Conservation (phyloP, 2,888 invertebrate genomes). For the Trissolcus brochymenae region DNA sequence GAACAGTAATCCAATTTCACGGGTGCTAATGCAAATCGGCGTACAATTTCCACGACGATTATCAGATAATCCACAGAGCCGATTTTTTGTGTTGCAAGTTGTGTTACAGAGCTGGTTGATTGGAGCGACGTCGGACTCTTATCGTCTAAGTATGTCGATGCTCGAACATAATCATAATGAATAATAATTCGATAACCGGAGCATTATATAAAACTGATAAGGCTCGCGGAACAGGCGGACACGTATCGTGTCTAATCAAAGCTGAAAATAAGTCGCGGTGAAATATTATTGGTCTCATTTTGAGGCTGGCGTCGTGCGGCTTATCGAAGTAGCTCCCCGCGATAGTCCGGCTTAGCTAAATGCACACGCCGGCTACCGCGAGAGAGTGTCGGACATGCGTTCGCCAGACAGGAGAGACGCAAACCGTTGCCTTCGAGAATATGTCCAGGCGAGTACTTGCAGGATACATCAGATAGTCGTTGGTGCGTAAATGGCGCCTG, state of each 20-base stretch:
- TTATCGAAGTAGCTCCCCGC: constrained; percentile 52
- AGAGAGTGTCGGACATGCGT: constrained; percentile 37
- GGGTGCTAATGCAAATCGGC: neutral
- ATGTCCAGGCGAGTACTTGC: constrained; percentile 16
- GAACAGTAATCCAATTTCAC: too few relatives aligned
- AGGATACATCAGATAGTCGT: constrained; percentile 52
- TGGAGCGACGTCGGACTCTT: constrained; percentile 24
- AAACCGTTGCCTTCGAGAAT: constrained; percentile 19
- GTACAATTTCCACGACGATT: neutral
- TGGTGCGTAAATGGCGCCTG: constrained; percentile 58
- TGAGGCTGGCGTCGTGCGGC: constrained; percentile 19
- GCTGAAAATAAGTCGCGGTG: constrained; percentile 43
- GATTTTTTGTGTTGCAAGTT: neutral
- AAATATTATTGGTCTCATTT: constrained; percentile 51
- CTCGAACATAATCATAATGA: constrained; percentile 45
- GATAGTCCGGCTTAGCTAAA: constrained; percentile 44
- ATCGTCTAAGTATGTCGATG: constrained; percentile 40
- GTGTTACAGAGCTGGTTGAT: constrained; percentile 28
- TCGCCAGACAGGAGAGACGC: constrained; percentile 29
- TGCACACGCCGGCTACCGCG: constrained; percentile 21
- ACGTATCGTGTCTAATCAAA: constrained; percentile 33
- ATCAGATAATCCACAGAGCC: neutral
- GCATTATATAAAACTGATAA: constrained; percentile 50
- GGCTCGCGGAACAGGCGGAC: constrained; percentile 29
- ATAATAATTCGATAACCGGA: constrained; percentile 52